A percentile compares a stretch with the other conserved stretches of the same genome.
Conservation (phyloP, 2,113 vertebrate species). For the Collichthys lucidus region DNA sequence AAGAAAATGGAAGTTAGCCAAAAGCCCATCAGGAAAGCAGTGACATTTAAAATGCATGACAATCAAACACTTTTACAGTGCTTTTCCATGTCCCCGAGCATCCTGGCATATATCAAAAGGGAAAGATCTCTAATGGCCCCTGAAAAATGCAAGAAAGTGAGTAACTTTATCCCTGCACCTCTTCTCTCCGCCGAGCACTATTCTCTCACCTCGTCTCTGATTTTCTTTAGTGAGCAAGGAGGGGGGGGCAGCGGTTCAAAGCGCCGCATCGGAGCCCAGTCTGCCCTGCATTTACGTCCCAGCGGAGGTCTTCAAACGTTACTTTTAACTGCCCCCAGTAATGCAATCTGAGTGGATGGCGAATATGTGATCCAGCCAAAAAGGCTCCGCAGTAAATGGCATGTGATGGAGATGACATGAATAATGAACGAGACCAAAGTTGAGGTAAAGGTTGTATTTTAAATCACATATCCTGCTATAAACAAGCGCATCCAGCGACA, state of each 20-base stretch:
- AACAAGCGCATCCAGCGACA: slow-evolving; percentile 27
- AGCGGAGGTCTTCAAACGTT: slow-evolving; percentile 64
- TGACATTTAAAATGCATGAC: slow-evolving; percentile 68
- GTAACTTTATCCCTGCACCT: slow-evolving; percentile 54
- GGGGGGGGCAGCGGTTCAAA: slow-evolving; percentile 51
- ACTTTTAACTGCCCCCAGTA: slow-evolving; percentile 66
- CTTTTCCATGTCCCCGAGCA: slow-evolving; percentile 65
- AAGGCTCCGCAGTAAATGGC: slow-evolving; percentile 53
- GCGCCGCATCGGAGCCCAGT: slow-evolving; percentile 18
- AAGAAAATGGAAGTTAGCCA: slow-evolving; percentile 14
- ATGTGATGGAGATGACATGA: slow-evolving; percentile 61
- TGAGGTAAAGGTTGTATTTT: slow-evolving; percentile 62
- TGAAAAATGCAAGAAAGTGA: slow-evolving; percentile 71
- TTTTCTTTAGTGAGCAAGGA: slow-evolving; percentile 44
- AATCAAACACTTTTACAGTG: slow-evolving; percentile 73
- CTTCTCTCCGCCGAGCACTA: slow-evolving; percentile 14
- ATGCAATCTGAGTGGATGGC: slow-evolving; percentile 57
- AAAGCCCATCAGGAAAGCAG: slow-evolving; percentile 20
- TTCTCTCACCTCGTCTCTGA: slow-evolving; percentile 57
- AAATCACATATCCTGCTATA: slow-evolving; percentile 45
- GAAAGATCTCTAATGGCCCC: slow-evolving; percentile 59
- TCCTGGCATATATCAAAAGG: slow-evolving; percentile 47
- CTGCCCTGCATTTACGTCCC: slow-evolving; percentile 61
- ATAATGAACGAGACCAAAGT: slow-evolving; percentile 61
- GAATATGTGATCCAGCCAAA: slow-evolving; percentile 46